Percentiles rank a stretch among this genome's conserved stretches.
Conservation (phyloP, 2,113 vertebrate species). For the Pterocles gutturalis region DNA sequence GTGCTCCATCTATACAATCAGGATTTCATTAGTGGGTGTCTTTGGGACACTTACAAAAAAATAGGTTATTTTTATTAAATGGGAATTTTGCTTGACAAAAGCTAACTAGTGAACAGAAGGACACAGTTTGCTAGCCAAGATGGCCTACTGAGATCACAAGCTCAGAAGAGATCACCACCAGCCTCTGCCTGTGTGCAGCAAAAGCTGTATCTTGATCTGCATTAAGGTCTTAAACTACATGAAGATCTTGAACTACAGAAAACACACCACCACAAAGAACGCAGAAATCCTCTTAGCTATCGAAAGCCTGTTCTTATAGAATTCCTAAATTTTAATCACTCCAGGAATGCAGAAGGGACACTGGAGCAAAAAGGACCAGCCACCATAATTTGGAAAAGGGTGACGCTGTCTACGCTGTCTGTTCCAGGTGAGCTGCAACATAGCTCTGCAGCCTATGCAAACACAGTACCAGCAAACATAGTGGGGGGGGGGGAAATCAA, state of each 20-base stretch:
- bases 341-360: neutral
- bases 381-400: neutral
- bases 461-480: neutral
- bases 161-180: neutral
- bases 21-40: neutral
- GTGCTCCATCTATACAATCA: neutral
- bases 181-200: neutral
- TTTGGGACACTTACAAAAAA: neutral
- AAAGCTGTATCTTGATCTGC: neutral
- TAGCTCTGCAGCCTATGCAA: neutral
- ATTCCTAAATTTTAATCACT: neutral
- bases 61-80: neutral
- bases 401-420: fast-evolving
- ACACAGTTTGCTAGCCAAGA: neutral
- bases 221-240: neutral
- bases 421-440: neutral
- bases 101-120: neutral
- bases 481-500: neutral
- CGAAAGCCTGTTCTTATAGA: fast-evolving
- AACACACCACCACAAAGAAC: fast-evolving
- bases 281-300: neutral
- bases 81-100: neutral
- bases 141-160: neutral
- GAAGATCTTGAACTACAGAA: neutral
- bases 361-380: neutral